Conservation (phyloP, 2,113 vertebrate genomes). For the Tichodroma muraria region DNA sequence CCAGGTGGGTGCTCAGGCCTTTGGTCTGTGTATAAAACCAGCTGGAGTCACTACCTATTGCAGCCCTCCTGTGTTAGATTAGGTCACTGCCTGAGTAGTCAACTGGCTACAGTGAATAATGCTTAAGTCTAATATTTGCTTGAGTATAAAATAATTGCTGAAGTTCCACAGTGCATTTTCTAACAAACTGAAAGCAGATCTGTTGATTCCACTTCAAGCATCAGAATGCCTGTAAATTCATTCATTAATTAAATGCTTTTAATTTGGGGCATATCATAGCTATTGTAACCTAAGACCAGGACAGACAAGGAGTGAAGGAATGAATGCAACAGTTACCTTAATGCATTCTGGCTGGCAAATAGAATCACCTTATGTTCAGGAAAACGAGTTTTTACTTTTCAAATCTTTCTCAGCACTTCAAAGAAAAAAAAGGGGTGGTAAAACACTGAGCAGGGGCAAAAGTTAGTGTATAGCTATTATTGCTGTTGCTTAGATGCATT, state of each 20-base stretch:
- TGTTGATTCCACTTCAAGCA: not conserved
- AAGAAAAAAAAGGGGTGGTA: not conserved
- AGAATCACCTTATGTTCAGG: not conserved
- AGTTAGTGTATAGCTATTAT: not conserved
- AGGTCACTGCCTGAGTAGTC: not conserved
- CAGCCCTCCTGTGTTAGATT: not conserved
- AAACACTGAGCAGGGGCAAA: not conserved
- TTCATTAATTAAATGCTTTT: not conserved
- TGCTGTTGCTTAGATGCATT: not conserved
- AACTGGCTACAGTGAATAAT: not conserved
- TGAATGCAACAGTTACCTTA: not conserved
- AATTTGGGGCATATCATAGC: not conserved
- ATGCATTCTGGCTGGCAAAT: not conserved
- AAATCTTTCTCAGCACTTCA: not conserved
- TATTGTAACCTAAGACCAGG: not conserved
- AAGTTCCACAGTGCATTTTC: not conserved
- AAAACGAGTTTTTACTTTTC: not conserved
- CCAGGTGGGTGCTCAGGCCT: not conserved
- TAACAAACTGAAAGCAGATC: not conserved
- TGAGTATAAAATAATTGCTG: not conserved
- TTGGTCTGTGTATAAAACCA: not conserved
- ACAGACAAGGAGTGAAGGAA: not conserved
- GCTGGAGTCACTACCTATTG: not conserved
- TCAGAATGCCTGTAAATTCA: not conserved
- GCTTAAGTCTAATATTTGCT: not conserved